Percentiles rank a stretch among this genome's conserved stretches.
phyloP scores from a whole-genome alignment of 1,140 invertebrate genomes.

The Euschistus heros region DNA sequence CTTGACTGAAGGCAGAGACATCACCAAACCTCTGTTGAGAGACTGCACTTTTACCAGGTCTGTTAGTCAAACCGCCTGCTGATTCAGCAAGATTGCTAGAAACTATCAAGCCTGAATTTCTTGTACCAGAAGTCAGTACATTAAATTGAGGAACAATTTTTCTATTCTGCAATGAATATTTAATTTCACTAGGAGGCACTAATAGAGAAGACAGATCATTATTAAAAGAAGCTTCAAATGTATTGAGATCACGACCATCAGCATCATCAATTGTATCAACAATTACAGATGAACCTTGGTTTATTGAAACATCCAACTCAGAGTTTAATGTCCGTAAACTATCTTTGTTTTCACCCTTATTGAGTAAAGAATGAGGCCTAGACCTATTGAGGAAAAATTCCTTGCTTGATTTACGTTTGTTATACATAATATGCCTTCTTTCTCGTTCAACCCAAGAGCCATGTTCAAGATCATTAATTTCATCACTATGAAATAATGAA shows the following conservation, averaged over 20 bases:
- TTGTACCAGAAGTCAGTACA: not conserved
- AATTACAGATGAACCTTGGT: not conserved
- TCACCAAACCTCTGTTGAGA: not conserved
- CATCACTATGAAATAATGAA: not conserved
- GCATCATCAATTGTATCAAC: not conserved
- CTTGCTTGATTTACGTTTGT: not conserved
- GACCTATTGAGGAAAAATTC: not conserved
- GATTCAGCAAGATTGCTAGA: not conserved
- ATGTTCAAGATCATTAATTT: not conserved
- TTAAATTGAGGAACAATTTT: not conserved
- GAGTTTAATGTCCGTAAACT: not conserved
- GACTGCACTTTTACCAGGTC: not conserved
- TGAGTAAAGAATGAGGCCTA: not conserved
- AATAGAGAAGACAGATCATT: not conserved
- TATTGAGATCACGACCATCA: not conserved
- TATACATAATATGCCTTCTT: not conserved
- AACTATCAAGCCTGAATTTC: not conserved
- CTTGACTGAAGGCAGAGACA: not conserved
- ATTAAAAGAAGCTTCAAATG: not conserved
- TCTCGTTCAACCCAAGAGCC: not conserved
- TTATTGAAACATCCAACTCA: not conserved
- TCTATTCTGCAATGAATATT: not conserved
- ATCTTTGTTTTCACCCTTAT: conserved; percentile 1
- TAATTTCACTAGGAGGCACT: not conserved
- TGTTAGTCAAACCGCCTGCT: not conserved